Conservation (phyloP, 2,888 invertebrate genomes). For the Lamellibrachia satsuma region DNA sequence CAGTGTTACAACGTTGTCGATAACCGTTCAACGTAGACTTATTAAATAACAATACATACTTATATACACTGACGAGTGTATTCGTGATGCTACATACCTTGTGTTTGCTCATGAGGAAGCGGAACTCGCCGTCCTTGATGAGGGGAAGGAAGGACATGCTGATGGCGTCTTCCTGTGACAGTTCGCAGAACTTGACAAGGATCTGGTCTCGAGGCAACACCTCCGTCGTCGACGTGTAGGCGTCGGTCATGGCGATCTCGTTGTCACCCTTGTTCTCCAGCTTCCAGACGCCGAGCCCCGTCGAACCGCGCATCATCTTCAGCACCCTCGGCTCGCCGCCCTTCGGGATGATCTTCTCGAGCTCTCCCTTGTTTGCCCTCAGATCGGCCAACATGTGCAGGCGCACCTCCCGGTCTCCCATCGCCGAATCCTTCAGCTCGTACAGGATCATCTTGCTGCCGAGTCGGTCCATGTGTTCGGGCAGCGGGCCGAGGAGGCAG, state of each 20-base stretch:
- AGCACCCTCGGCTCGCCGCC: conserved; percentile 39
- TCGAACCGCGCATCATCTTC: conserved; percentile 41
- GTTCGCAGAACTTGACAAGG: conserved; percentile 34
- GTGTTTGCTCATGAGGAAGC: conserved; percentile 38
- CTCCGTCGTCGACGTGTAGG: conserved; percentile 30
- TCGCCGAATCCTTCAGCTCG: conserved; percentile 37
- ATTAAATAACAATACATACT: not conserved
- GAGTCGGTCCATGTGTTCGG: conserved; percentile 40
- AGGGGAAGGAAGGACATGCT: conserved; percentile 42
- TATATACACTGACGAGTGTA: not conserved
- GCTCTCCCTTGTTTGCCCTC: conserved; percentile 36
- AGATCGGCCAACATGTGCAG: conserved; percentile 35
- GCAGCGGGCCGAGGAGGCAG: conserved; percentile 35
- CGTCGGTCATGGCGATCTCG: conserved; percentile 37
- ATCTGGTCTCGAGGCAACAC: conserved; percentile 29
- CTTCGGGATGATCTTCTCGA: conserved; percentile 38
- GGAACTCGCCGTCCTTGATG: conserved; percentile 39
- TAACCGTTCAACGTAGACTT: not conserved
- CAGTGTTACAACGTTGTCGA: no score
- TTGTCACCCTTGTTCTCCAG: conserved; percentile 35
- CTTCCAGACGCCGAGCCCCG: conserved; percentile 38
- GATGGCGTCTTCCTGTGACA: conserved; percentile 40
- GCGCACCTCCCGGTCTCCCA: conserved; percentile 35
- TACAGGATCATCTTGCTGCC: conserved; percentile 39
- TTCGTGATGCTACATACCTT: not conserved